A percentile compares a stretch with the other conserved stretches of the same genome.
Conservation (phyloP, 2,888 invertebrate species). For the Oligia strigilis region DNA sequence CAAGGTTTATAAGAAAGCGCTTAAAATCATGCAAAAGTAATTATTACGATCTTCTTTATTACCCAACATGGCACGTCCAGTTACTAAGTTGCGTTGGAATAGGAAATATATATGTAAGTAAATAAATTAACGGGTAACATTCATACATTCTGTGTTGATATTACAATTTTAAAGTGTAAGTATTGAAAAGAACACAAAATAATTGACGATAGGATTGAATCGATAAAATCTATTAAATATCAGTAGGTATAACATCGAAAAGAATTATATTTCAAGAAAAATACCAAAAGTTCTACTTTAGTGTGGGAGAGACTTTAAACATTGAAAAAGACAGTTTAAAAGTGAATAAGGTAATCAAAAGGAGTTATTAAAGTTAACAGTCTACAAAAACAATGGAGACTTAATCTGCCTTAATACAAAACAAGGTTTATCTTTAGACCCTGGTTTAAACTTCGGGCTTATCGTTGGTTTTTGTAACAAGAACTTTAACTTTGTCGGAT, state of each 20-base stretch:
- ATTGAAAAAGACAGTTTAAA: not conserved
- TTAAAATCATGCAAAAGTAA: slow-evolving; percentile 48
- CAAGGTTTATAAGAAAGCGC: slow-evolving; percentile 46
- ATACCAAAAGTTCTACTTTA: not conserved
- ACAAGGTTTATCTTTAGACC: not conserved
- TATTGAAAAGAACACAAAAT: not conserved
- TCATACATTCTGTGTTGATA: slow-evolving; percentile 21
- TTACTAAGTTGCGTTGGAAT: slow-evolving; percentile 78
- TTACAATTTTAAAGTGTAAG: not conserved
- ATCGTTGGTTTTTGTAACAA: not conserved
- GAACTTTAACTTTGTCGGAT: not conserved
- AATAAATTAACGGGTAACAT: slow-evolving; percentile 50
- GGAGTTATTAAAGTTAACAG: not conserved
- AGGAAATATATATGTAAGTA: slow-evolving; percentile 57
- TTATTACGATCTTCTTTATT: slow-evolving; percentile 65
- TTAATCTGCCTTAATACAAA: not conserved
- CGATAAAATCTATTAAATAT: not conserved
- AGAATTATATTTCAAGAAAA: not conserved
- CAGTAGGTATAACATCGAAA: not conserved
- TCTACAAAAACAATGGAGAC: slow-evolving; percentile 4
- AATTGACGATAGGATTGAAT: not conserved
- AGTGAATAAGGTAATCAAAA: slow-evolving; percentile 5
- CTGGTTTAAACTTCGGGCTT: not conserved
- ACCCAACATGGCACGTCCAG: slow-evolving; percentile 86
- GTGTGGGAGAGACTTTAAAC: not conserved